Conservation (phyloP, 2,888 invertebrate species). For the Elmis aenea region DNA sequence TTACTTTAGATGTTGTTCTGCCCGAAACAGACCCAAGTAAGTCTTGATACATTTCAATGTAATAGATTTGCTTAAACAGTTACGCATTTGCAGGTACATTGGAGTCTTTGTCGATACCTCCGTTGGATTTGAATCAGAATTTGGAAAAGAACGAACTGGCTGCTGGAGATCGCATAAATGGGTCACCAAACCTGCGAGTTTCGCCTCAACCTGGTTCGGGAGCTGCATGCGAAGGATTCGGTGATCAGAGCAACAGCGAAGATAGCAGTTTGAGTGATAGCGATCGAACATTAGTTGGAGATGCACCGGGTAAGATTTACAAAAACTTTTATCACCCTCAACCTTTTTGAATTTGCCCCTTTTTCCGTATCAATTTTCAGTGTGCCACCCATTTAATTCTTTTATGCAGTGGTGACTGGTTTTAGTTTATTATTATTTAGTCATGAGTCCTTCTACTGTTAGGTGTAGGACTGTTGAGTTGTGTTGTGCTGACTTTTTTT, state of each 20-base stretch:
- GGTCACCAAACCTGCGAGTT: conserved; percentile 33
- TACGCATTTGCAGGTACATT: conserved; percentile 42
- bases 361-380: too few species aligned
- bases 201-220: conserved; percentile 37
- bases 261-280: conserved; percentile 73
- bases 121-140: conserved; percentile 41
- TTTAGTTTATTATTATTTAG: too few species aligned
- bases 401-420: too few species aligned
- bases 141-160: conserved; percentile 25
- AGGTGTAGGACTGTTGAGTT: too few species aligned
- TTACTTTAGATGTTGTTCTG: conserved; percentile 57
- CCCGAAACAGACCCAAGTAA: conserved; percentile 59
- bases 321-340: neutral
- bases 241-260: conserved; percentile 68
- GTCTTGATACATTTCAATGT: conserved; percentile 15
- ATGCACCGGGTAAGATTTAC: conserved; percentile 49
- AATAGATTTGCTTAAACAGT: neutral
- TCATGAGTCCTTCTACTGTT: too few species aligned
- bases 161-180: conserved; percentile 30
- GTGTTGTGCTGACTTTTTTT: too few species aligned
- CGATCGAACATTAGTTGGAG: conserved; percentile 60
- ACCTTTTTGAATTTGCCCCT: too few species aligned
- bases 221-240: conserved; percentile 33
- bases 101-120: conserved; percentile 52
- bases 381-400: too few species aligned